Evolutionary conservation across 2,797 vertebrate genomes (phyloP), one percentile per base, ranked within the genome.

Genomic region (Columba guinea): DNA sequence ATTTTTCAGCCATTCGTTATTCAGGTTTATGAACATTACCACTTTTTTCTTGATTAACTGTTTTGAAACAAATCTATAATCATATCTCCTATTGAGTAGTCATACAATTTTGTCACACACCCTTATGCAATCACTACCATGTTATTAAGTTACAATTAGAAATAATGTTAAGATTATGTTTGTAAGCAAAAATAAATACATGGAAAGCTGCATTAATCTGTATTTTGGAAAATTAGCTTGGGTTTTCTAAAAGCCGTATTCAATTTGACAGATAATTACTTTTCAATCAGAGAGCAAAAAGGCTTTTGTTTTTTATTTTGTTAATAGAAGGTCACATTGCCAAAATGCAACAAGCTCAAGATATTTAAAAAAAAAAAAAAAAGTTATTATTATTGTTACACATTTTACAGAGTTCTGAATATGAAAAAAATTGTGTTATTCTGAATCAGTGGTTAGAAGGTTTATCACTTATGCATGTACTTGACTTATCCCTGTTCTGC

Each of bases 401-500:
- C 88, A 94, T 84, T 97, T 94, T 92, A 94, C 84, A 97, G 96
- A 97, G 96, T 97, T 97, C 94, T 93, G 86, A 46, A 94, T 91
- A 95, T 95, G 60, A 92, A 96, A 97, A 97, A 97, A 95, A 90
- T 39, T 64, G 87, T 32, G n/a, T 95, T 97, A 97, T 97, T 97
- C 96, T 97, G 97, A 98, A 97, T 97, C 97, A 97, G 94, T 97
- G 97, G 97, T 97, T 98, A 97, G 97, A 96, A 97, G 98, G 97
- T 98, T 98, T 98, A 98, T 98, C 97, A 98, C 97, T 98, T 98
- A 98, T 97, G 97, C 97, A 98, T 97, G 97, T 97, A 97, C 97
- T 98, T 97, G 96, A 98, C 98, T 98, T 98, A 98, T 98, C 98
- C 98, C 98, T 97, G 91, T 97, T 98, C 98, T 98, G 96, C 97